A percentile compares a stretch with the other conserved stretches of the same genome.
These are phyloP conservation scores for Desmophyllum pertusum DNA, from an alignment of 92 coral and sea anemone genomes.

Conservation along the genomic window DNA sequence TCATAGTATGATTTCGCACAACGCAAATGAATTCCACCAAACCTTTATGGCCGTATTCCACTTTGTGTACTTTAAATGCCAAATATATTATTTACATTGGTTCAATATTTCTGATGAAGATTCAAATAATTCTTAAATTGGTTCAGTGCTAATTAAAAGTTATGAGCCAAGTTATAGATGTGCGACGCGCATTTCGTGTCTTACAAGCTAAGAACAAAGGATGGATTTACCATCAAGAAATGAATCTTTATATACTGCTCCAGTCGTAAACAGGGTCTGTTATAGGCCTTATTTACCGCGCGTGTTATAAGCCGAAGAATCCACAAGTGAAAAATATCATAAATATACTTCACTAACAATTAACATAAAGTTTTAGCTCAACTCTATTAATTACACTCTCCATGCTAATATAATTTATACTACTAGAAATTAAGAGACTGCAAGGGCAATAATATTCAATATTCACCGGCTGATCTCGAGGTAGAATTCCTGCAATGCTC, in stretches of 20 bases:
- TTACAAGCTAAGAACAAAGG: constrained; percentile 7
- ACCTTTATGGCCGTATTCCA: background rate
- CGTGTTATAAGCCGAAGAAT: background rate
- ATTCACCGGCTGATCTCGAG: constrained; percentile 92
- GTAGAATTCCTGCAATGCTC: constrained; percentile 97
- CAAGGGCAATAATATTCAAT: constrained; percentile 6
- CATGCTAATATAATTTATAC: background rate
- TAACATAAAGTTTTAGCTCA: background rate
- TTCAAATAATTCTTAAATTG: background rate
- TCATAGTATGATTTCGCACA: background rate
- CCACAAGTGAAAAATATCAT: background rate
- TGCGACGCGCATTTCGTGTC: background rate
- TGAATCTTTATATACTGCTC: background rate
- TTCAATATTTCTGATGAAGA: background rate
- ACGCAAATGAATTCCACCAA: background rate
- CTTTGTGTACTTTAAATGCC: background rate
- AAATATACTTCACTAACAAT: background rate
- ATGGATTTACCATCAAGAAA: background rate
- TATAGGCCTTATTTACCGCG: background rate
- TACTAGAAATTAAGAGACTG: background rate
- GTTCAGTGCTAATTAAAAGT: constrained; percentile 1
- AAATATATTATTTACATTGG: background rate
- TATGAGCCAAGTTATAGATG: too few relatives aligned
- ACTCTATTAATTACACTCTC: background rate
- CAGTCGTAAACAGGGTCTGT: background rate